Evolutionary conservation across 1,140 invertebrate species (phyloP).

Genomic region (Cydia strobilella): DNA sequence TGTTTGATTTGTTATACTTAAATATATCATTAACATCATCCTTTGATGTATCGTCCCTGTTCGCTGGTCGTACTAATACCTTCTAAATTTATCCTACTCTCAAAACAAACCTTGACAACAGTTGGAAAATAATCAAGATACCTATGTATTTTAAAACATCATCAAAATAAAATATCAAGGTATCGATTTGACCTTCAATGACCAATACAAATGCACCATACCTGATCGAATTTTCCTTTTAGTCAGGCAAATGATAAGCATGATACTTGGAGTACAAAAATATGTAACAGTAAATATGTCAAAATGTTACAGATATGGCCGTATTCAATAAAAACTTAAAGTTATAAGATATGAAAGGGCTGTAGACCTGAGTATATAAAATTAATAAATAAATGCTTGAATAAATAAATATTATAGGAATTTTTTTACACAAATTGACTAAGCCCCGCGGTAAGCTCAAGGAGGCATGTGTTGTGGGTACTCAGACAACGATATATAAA

Average conservation of each 20-base stretch:
- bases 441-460: too few species aligned
- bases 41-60: too few species aligned
- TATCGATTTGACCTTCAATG: not conserved
- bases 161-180: constrained; percentile 11
- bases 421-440: too few species aligned
- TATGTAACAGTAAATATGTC: not conserved
- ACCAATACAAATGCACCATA: not conserved
- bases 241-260: not conserved
- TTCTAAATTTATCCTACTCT: not conserved
- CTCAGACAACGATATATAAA: too few species aligned
- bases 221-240: not conserved
- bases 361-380: too few species aligned
- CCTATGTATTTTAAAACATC: not conserved
- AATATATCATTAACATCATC: too few species aligned
- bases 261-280: not conserved
- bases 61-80: not conserved
- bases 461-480: too few species aligned
- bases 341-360: not conserved
- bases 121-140: constrained; percentile 9
- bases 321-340: constrained; percentile 4
- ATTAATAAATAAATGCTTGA: too few species aligned
- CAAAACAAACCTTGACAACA: constrained; percentile 21
- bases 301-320: not conserved
- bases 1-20: too few species aligned
- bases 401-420: too few species aligned